These are phyloP conservation scores for Leptocoma aspasia DNA, from an alignment of 2,113 vertebrate species.

Conservation along the genomic window DNA sequence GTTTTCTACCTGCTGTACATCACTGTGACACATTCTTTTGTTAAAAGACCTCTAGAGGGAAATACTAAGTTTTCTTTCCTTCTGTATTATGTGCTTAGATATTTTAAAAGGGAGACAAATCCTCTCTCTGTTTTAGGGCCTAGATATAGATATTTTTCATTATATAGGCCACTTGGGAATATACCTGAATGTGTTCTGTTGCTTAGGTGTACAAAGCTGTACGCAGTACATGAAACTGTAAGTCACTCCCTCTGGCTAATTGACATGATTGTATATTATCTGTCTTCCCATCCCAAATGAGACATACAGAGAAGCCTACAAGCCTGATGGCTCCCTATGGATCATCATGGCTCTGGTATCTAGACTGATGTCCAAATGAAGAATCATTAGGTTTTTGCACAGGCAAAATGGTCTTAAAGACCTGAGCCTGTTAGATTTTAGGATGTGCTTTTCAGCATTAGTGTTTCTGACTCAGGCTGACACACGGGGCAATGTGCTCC, in stretches of 20 bases:
- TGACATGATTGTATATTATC: not conserved
- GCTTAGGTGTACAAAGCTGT: not conserved
- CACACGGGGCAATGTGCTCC: rapidly evolving
- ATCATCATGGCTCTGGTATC: not conserved
- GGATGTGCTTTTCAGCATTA: not conserved
- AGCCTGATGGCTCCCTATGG: not conserved
- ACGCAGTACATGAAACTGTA: not conserved
- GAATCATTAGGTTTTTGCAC: not conserved
- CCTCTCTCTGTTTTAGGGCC: not conserved
- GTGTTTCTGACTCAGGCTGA: not conserved
- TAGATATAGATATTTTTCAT: not conserved
- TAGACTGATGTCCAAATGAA: not conserved
- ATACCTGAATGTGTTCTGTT: not conserved
- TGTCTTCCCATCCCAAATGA: not conserved
- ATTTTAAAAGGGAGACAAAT: not conserved
- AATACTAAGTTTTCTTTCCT: not conserved
- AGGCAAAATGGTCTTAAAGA: not conserved
- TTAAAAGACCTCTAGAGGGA: not conserved
- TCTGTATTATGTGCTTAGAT: not conserved
- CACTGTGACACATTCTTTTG: not conserved
- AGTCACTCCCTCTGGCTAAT: not conserved
- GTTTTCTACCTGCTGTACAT: not conserved
- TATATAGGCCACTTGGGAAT: not conserved
- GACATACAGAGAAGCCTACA: not conserved
- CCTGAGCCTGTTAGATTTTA: not conserved